Evolutionary conservation across 37 sponge, comb jelly and placozoan genomes (phyloP), one percentile per base, ranked within the genome.

Genomic region (Tethya wilhelma): DNA sequence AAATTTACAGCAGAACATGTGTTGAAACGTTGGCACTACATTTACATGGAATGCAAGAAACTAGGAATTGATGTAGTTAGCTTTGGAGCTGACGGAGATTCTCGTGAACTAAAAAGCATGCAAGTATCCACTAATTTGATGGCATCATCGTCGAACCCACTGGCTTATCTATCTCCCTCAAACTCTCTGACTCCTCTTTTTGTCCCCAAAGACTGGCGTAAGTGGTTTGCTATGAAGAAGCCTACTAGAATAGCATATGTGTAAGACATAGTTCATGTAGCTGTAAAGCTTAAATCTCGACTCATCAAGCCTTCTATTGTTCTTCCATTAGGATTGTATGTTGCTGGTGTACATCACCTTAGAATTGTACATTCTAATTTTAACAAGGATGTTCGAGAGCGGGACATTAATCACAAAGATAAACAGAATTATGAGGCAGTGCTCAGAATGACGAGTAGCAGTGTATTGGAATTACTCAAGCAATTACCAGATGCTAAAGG

Each of bases 71-170:
- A 19, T 37, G 84, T 78, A 42, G 44, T 89, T 17, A 74, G 62
- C 59, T 83, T 81, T 83, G 83, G 83, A 41, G 74, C 74, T 23
- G 90, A 83, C 74, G 84, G 90, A 31, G 89, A 89, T 43, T 77
- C 74, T 6, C 49, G 83, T 40, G 59, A 71, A 64, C 49, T 89
- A 41, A 82, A 77, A 36, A 30, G 53, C 25, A 89, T 89, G 90
- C 53, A 73, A 43, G 46, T 79, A 28, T 89, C 80, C 36, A 28
- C 34, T 33, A 38, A 40, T 7, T 71, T 71, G 5, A 56, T 56
- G 38, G 11, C 25, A 5, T 68, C 43, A 33, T 57, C 41, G 9
- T 31, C 1, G 0, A 30, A 8, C 33, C 22, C 20, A 14, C 11
- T 59, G 22, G 11, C 30, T 28, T 41, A 2, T 2, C 25, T 60